These are phyloP conservation scores for Xiphophorus couchianus DNA, from an alignment of 2,113 vertebrate genomes.

Conservation along the genomic window DNA sequence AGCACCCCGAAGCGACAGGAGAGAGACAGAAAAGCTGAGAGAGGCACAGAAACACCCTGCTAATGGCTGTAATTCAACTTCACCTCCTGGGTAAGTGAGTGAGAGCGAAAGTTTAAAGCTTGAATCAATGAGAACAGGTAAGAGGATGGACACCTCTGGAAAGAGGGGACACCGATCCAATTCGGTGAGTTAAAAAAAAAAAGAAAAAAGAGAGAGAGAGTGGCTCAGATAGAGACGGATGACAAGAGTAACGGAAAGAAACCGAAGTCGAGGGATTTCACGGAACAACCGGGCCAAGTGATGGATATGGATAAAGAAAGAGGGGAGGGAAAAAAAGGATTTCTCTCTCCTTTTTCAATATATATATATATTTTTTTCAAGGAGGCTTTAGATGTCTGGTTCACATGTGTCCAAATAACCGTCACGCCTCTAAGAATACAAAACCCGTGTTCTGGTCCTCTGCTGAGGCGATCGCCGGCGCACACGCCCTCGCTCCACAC, in stretches of 20 bases:
- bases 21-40: slow-evolving; percentile 4
- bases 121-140: slow-evolving; percentile 31
- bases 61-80: slow-evolving; percentile 56
- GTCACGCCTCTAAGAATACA: not conserved
- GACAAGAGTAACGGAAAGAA: not conserved
- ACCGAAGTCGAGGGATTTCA: slow-evolving; percentile 7
- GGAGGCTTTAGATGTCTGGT: not conserved
- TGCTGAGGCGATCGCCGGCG: slow-evolving; percentile 24
- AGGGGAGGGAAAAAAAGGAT: not conserved
- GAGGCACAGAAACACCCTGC: slow-evolving; percentile 17
- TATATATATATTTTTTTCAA: not conserved
- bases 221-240: not conserved
- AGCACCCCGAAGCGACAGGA: not conserved
- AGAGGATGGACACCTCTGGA: slow-evolving; percentile 1
- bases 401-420: slow-evolving; percentile 14
- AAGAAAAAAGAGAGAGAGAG: not conserved
- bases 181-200: not conserved
- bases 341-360: not conserved
- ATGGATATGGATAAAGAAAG: slow-evolving; percentile 9
- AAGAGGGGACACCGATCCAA: not conserved
- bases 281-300: not conserved
- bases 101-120: slow-evolving; percentile 43
- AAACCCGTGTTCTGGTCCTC: not conserved
- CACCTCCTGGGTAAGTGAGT: slow-evolving; percentile 38
- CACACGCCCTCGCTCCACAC: slow-evolving; percentile 20